These are phyloP conservation scores for Dicerorhinus sumatrensis DNA, from an alignment of 2,113 vertebrate species.

Conservation along the genomic window DNA sequence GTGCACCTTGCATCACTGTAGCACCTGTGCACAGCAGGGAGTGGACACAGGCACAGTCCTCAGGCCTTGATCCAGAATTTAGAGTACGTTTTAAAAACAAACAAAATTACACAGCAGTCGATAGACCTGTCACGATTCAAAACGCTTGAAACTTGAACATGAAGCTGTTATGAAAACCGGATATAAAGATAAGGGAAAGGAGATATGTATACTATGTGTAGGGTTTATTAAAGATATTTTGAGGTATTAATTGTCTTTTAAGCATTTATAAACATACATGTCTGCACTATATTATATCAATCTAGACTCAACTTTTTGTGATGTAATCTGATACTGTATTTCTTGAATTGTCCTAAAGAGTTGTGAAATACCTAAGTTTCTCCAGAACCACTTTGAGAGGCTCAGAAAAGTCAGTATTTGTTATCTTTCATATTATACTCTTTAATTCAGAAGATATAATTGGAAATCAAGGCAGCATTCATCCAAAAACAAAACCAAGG, in stretches of 20 bases:
- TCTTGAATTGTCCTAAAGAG: constrained; percentile 30
- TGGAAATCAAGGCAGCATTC: neutral
- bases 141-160: constrained; percentile 18
- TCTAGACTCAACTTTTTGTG: constrained; percentile 21
- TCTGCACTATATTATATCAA: neutral
- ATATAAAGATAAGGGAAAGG: neutral
- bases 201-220: neutral
- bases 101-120: neutral
- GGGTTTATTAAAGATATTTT: neutral
- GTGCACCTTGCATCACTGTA: neutral
- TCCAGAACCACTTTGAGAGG: constrained; percentile 27
- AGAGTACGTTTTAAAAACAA: neutral
- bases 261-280: neutral
- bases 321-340: neutral
- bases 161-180: neutral
- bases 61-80: neutral
- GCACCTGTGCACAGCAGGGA: neutral
- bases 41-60: neutral
- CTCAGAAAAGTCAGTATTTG: neutral
- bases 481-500: neutral
- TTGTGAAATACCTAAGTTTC: constrained; percentile 40
- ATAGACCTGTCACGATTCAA: neutral
- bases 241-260: neutral
- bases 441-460: neutral
- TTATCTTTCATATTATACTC: neutral